Conservation (phyloP, 2,113 vertebrate species). For the Lophochroa leadbeateri region DNA sequence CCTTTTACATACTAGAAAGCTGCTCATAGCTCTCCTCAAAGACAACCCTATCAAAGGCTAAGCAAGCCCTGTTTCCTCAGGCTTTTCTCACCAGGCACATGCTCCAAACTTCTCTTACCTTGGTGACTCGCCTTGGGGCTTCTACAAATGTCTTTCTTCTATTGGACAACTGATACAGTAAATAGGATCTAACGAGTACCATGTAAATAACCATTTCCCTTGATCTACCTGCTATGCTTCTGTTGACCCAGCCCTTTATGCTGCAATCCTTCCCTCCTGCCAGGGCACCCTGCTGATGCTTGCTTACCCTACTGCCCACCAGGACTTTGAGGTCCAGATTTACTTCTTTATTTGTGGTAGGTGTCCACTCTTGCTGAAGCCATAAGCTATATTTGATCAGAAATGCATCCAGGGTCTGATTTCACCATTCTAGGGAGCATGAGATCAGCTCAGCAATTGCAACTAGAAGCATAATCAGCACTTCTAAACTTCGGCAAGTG, state of each 20-base stretch:
- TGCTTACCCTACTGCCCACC: not conserved
- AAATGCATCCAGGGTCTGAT: not conserved
- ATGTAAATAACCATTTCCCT: not conserved
- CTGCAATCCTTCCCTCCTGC: not conserved
- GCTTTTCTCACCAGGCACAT: not conserved
- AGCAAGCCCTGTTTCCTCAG: not conserved
- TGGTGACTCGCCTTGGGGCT: not conserved
- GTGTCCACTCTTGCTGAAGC: not conserved
- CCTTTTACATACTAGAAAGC: not conserved
- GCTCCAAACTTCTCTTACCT: not conserved
- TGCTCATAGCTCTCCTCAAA: not conserved
- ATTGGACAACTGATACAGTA: not conserved
- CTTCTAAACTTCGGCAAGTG: not conserved
- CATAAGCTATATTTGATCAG: not conserved
- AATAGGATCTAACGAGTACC: rapidly evolving
- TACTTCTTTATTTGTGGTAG: not conserved
- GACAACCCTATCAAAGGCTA: not conserved
- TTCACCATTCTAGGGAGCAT: not conserved
- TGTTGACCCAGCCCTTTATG: not conserved
- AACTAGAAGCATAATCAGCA: not conserved
- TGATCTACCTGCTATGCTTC: not conserved
- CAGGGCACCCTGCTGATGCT: not conserved
- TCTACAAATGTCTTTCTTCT: not conserved
- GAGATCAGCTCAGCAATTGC: not conserved
- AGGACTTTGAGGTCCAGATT: not conserved